These are phyloP conservation scores for Cairina moschata DNA, from an alignment of 2,113 vertebrate species.

Conservation along the genomic window DNA sequence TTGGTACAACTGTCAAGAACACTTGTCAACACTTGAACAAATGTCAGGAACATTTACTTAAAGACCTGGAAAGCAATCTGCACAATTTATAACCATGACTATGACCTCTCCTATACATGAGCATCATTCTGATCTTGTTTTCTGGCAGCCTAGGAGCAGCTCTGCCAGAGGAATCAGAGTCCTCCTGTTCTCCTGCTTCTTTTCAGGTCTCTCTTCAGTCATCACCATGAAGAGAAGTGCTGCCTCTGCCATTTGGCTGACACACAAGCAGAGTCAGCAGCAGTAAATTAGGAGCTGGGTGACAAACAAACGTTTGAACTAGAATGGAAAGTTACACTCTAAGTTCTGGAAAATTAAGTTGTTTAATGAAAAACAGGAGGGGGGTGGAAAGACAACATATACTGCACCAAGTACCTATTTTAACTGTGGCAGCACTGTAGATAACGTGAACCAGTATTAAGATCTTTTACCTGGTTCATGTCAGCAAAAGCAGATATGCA, in stretches of 20 bases:
- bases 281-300: background rate
- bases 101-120: fast-evolving
- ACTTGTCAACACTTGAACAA: too few species aligned
- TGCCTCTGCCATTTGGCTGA: background rate
- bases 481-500: conserved; percentile 85
- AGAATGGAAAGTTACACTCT: background rate
- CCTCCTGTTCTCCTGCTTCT: background rate
- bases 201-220: background rate
- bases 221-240: background rate
- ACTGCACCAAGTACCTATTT: background rate
- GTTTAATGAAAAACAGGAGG: fast-evolving
- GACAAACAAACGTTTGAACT: background rate
- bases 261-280: conserved; percentile 34
- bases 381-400: fast-evolving
- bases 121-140: background rate
- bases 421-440: fast-evolving
- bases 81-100: background rate
- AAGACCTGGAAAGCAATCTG: background rate
- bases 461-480: conserved; percentile 79
- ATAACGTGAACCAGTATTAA: background rate
- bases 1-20: fast-evolving
- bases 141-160: background rate
- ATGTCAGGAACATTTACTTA: background rate
- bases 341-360: background rate
- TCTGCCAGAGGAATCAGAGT: background rate